These are phyloP conservation scores for Pelusios castaneus DNA, from an alignment of 2,113 vertebrate genomes.

Conservation along the genomic window DNA sequence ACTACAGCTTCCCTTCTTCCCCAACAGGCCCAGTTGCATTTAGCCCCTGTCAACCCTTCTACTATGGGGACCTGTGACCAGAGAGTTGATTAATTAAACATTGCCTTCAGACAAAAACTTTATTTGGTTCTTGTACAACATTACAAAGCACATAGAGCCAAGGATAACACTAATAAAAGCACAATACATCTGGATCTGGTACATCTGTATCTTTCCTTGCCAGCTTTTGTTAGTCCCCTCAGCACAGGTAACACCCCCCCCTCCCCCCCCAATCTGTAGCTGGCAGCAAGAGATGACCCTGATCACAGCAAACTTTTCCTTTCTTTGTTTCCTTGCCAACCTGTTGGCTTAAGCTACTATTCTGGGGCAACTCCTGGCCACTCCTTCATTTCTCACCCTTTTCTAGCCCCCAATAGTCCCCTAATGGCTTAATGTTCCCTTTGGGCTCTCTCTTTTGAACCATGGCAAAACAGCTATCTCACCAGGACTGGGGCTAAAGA, in stretches of 20 bases:
- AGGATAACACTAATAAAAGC: not conserved
- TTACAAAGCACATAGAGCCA: not conserved
- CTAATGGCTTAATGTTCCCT: no score
- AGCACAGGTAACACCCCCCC: no score
- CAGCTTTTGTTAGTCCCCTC: not conserved
- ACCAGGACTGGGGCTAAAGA: not conserved
- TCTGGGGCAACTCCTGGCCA: not conserved
- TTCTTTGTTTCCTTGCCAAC: not conserved
- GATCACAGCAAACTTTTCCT: not conserved
- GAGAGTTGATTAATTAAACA: not conserved
- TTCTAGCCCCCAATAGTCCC: no score
- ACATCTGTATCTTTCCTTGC: not conserved
- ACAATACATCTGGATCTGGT: not conserved
- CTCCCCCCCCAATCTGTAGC: not conserved
- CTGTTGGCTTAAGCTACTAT: not conserved
- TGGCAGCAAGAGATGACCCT: not conserved
- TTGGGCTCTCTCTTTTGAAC: no score
- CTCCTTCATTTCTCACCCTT: not conserved
- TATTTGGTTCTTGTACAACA: not conserved
- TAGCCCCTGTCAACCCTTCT: not conserved
- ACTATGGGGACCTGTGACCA: not conserved
- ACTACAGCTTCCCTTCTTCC: not conserved
- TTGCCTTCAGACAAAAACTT: not conserved
- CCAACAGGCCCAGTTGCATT: not conserved
- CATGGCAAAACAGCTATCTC: no score